Conservation (phyloP, 1,140 invertebrate species). For the Tetramorium simillimum region DNA sequence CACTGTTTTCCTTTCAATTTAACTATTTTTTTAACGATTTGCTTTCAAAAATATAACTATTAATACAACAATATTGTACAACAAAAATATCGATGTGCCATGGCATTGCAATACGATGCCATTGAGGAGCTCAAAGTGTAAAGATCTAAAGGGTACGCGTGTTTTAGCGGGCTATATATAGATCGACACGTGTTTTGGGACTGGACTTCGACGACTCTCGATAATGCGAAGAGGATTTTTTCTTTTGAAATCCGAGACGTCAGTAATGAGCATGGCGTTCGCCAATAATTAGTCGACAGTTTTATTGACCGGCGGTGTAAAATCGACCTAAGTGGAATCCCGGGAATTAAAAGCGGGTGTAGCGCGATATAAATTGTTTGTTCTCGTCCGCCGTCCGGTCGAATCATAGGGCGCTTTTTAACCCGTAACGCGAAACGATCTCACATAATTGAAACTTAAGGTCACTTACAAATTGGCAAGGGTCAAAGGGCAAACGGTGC, state of each 20-base stretch:
- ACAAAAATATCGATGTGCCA: neutral
- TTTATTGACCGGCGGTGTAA: slow-evolving; percentile 43
- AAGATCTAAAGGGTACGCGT: slow-evolving; percentile 14
- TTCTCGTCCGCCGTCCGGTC: neutral
- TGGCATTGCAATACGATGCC: slow-evolving; percentile 8
- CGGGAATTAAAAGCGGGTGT: slow-evolving; percentile 40
- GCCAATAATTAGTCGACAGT: slow-evolving; percentile 45
- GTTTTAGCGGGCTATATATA: slow-evolving; percentile 48
- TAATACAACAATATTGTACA: neutral
- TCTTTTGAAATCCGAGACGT: slow-evolving; percentile 49
- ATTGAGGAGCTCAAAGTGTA: slow-evolving; percentile 25
- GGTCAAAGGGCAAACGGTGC: neutral
- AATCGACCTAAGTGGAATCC: slow-evolving; percentile 44
- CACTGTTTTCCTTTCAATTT: neutral
- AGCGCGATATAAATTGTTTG: slow-evolving; percentile 44
- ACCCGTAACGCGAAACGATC: slow-evolving; percentile 26
- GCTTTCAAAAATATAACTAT: too few relatives aligned
- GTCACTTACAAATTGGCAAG: slow-evolving; percentile 26
- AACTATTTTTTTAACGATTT: neutral
- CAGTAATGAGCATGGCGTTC: slow-evolving; percentile 41
- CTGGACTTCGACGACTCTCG: slow-evolving; percentile 30
- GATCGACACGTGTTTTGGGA: slow-evolving; percentile 44
- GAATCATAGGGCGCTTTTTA: slow-evolving; percentile 13
- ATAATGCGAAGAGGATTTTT: slow-evolving; percentile 38
- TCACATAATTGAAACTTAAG: slow-evolving; percentile 48